phyloP scores from a whole-genome alignment of 2,888 invertebrate genomes.

The Zaprionus lineosus region DNA sequence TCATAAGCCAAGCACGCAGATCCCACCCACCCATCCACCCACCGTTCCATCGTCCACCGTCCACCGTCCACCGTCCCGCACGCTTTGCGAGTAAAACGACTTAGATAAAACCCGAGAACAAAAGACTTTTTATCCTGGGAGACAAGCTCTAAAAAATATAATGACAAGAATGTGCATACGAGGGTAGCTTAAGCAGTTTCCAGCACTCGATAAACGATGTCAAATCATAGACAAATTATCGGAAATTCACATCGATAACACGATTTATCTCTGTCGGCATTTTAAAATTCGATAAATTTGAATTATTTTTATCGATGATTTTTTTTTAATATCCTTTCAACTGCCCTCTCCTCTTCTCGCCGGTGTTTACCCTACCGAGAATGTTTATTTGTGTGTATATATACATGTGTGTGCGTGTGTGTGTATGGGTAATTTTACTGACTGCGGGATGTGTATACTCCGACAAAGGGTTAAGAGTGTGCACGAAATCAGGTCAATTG shows the following conservation, averaged over 20 bases:
- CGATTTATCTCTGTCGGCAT: no score
- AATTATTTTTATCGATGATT: no score
- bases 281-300: no score
- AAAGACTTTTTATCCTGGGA: conserved; percentile 64
- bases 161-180: conserved; percentile 57
- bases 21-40: background rate
- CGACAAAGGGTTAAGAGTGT: conserved; percentile 74
- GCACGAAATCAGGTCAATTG: conserved; percentile 75
- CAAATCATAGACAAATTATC: no score
- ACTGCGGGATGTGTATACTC: conserved; percentile 20
- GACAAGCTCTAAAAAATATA: conserved; percentile 66
- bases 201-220: no score
- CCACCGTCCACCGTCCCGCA: conserved; percentile 24
- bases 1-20: background rate
- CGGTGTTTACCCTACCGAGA: no score
- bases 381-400: conserved; percentile 6
- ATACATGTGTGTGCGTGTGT: background rate
- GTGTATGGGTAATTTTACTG: conserved; percentile 7
- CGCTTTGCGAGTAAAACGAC: conserved; percentile 66
- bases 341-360: conserved; percentile 40
- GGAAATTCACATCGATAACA: no score
- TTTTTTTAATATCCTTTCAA: background rate
- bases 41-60: conserved; percentile 1
- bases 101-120: conserved; percentile 70
- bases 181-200: conserved; percentile 23